Evolutionary conservation across 2,797 vertebrate genomes (phyloP).

Genomic region (Merluccius polli): DNA sequence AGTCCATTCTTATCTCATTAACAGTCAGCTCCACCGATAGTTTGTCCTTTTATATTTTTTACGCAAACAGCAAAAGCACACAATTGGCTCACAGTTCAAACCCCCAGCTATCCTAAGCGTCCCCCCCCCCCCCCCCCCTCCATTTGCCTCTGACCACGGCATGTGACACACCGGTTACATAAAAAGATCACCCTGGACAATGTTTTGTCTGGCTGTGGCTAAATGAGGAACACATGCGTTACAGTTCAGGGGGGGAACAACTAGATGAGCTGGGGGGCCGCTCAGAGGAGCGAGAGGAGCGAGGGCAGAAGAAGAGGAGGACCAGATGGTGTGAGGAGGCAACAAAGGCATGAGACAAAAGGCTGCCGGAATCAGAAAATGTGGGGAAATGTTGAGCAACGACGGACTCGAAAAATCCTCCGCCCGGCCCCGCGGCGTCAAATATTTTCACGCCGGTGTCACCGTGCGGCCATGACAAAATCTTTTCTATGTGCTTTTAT

Average conservation of each 20-base stretch:
- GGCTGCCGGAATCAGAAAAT: not conserved
- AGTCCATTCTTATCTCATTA: slow-evolving; percentile 22
- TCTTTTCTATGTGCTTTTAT: slow-evolving; percentile 17
- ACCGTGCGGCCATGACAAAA: not conserved
- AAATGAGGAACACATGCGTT: not conserved
- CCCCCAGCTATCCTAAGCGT: not conserved
- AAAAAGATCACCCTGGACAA: slow-evolving; percentile 22
- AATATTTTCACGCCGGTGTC: not conserved
- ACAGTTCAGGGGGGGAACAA: slow-evolving; percentile 36
- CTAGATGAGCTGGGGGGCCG: slow-evolving; percentile 35
- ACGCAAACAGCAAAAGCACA: not conserved
- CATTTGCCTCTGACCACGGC: slow-evolving; percentile 17
- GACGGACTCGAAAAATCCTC: slow-evolving; percentile 19
- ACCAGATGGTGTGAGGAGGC: slow-evolving; percentile 28
- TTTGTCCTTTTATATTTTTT: not conserved
- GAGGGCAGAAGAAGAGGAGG: slow-evolving; percentile 21
- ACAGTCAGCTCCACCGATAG: slow-evolving; percentile 22
- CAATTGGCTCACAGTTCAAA: not conserved
- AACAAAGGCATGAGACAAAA: slow-evolving; percentile 20
- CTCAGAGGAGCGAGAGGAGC: not conserved
- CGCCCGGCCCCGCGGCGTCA: not conserved
- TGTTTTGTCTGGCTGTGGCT: slow-evolving; percentile 30
- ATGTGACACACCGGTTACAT: slow-evolving; percentile 1
- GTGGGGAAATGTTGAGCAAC: slow-evolving; percentile 22
- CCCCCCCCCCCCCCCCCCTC: too few relatives aligned